Evolutionary conservation across 2,888 invertebrate species (phyloP).

Genomic region (Teinopalpus imperialis): DNA sequence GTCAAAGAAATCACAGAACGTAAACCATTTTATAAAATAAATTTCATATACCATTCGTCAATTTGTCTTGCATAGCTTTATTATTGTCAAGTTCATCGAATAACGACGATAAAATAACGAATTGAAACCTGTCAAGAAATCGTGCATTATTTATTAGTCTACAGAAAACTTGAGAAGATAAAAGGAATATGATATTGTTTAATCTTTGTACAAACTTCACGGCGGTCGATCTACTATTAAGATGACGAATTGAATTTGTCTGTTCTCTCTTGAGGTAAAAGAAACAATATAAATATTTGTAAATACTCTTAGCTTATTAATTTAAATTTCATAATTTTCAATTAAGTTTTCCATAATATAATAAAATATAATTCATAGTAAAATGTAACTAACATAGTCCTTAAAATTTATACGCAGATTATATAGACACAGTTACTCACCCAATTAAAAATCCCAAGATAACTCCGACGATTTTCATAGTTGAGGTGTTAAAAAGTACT

Average conservation of each 20-base stretch:
- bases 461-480: constrained; percentile 9
- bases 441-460: constrained; percentile 4
- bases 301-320: neutral
- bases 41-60: too few species aligned
- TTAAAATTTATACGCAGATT: too few species aligned
- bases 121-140: constrained; percentile 10
- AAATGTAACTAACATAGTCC: too few species aligned
- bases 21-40: too few species aligned
- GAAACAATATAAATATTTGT: neutral
- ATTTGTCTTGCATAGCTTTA: too few species aligned
- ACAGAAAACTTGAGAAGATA: constrained; percentile 17
- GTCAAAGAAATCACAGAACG: too few species aligned
- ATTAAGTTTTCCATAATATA: too few species aligned
- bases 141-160: constrained; percentile 12
- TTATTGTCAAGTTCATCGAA: too few species aligned
- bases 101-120: neutral
- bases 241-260: constrained; percentile 6
- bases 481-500: constrained; percentile 31
- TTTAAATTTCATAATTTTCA: too few species aligned
- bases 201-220: constrained; percentile 5
- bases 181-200: constrained; percentile 17
- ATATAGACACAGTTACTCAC: too few species aligned
- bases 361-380: too few species aligned
- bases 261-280: neutral
- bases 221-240: constrained; percentile 6